Percentiles rank a stretch among this genome's conserved stretches.
Conservation (phyloP, 1,140 invertebrate species). For the Drosophila auraria region DNA sequence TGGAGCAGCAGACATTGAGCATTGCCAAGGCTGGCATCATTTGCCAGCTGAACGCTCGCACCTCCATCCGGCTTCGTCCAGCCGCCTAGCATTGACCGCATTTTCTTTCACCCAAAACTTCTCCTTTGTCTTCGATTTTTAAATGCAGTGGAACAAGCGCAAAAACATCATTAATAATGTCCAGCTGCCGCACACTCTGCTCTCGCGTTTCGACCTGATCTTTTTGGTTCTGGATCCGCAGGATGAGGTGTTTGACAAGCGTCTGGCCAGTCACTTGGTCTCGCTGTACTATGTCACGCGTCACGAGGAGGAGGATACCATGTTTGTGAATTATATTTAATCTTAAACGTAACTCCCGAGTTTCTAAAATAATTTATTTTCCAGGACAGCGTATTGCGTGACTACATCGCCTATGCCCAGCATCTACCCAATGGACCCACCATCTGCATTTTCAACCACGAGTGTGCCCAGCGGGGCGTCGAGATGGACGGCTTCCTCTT, state of each 20-base stretch:
- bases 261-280: constrained; percentile 96
- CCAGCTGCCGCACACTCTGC: constrained; percentile 96
- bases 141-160: constrained; percentile 94
- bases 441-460: constrained; percentile 98
- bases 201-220: constrained; percentile 99
- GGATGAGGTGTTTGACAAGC: constrained; percentile 96
- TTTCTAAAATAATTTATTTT: constrained; percentile 27
- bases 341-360: no score
- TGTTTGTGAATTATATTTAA: constrained; percentile 87
- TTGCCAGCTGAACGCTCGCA: constrained; percentile 99
- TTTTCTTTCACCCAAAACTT: no score
- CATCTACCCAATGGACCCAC: constrained; percentile 90
- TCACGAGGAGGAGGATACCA: constrained; percentile 91
- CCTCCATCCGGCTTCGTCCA: constrained; percentile 89
- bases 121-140: no score
- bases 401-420: constrained; percentile 98
- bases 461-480: constrained; percentile 92
- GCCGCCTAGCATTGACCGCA: no score
- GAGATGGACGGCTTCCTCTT: constrained; percentile 94
- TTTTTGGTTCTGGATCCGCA: constrained; percentile 99
- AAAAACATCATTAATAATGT: constrained; percentile 98
- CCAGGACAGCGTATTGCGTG: constrained; percentile 94
- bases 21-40: constrained; percentile 99
- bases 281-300: constrained; percentile 94
- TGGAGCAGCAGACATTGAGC: constrained; percentile 99